phyloP scores from a whole-genome alignment of 2,888 invertebrate genomes.

The Leptinotarsa haldemani region DNA sequence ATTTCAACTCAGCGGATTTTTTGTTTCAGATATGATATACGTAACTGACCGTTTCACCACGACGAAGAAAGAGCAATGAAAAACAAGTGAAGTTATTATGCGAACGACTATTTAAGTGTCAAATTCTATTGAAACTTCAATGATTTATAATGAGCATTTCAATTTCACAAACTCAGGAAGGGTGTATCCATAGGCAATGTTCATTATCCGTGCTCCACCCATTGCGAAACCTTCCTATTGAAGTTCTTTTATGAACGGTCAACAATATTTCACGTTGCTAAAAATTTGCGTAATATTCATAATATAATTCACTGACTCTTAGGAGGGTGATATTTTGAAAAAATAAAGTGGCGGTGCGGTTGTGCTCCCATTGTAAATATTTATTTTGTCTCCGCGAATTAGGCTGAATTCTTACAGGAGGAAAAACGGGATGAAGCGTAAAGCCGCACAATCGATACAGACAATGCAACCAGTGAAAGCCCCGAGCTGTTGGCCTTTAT shows the following conservation, averaged over 20 bases:
- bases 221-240: not conserved
- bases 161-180: constrained; percentile 1
- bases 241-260: constrained; percentile 9
- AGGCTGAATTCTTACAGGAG: not conserved
- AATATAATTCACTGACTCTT: not conserved
- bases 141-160: not conserved
- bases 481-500: constrained; percentile 35
- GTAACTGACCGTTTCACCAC: not conserved
- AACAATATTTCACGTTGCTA: not conserved
- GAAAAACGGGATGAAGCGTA: constrained; percentile 29
- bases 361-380: not conserved
- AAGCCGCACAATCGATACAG: constrained; percentile 24
- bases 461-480: constrained; percentile 16
- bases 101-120: not conserved
- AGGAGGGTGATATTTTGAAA: constrained; percentile 1
- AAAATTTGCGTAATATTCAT: not conserved
- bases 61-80: not conserved
- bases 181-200: constrained; percentile 7
- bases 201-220: constrained; percentile 7
- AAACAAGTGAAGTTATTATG: not conserved
- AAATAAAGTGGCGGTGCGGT: not conserved
- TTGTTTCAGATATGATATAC: not conserved
- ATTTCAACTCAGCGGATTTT: not conserved
- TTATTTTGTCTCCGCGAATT: constrained; percentile 7
- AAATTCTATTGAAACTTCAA: not conserved